Evolutionary conservation across 2,113 vertebrate species (phyloP), one percentile per base, ranked within the genome.

Genomic region (Cyprinodon variegatus): DNA sequence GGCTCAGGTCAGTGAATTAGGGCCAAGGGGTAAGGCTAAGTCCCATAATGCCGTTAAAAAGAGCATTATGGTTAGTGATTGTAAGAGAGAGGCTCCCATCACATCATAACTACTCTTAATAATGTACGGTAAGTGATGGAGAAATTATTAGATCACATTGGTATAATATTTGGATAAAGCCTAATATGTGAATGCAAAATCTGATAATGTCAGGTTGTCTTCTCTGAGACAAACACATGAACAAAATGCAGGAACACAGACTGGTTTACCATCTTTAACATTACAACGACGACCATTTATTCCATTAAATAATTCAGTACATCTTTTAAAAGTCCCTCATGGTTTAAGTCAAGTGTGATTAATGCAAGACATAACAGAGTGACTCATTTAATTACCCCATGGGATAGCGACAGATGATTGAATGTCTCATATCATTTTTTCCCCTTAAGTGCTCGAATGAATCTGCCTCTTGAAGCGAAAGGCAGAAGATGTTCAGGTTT

Each of bases 1-100:
- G 89, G 83, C 77, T 73, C 90, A 92, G 93, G 88, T 89, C 86
- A 86, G 86, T 88, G 77, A 68, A 84, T 76, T 87, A 85, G 85
- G 70, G 75, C 76, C 70, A 69, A 70, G 79, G 50, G 81, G 9
- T 73, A 64, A 81, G 79, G 81, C 4, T 74, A 80, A 77, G 76
- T 57, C 43, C 60, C 77, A 75, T 83, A 77, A 83, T 78, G 66
- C 60, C 38, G 11, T 39, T 70, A 40, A 76, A 69, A 61, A 72
- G 11, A 72, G 76, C 80, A 69, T 83, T 82, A 78, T 79, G 84
- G 46, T 9, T 78, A 50, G 72, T 64, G 79, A 76, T 61, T 69
- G 5, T 68, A 79, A 73, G 14, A 73, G 41, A 69, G 41, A 70
- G 4, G 63, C 72, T 71, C 37, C 65, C 65, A 76, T 72, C 65